Evolutionary conservation across 2,888 invertebrate genomes (phyloP).

Genomic region (Ganaspis brasiliensis): DNA sequence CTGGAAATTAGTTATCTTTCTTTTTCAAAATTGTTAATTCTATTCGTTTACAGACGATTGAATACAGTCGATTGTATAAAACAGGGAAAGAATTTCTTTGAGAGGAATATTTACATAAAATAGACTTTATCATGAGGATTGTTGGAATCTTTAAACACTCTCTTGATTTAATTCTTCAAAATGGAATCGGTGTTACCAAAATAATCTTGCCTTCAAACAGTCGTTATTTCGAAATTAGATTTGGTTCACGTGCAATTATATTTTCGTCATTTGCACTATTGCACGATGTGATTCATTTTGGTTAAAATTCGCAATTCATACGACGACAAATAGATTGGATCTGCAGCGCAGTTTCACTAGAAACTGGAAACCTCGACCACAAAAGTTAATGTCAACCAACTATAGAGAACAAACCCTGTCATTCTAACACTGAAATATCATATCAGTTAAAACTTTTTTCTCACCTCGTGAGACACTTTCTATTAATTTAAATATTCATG

Average conservation of each 20-base stretch:
- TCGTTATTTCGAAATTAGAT: conserved; percentile 31
- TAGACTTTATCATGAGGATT: not conserved
- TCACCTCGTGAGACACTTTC: not conserved
- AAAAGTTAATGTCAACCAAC: conserved; percentile 19
- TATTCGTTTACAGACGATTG: not conserved
- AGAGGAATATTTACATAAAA: conserved; percentile 13
- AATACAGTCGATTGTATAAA: not conserved
- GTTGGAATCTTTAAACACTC: conserved; percentile 11
- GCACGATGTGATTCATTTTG: conserved; percentile 10
- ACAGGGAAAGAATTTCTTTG: not conserved
- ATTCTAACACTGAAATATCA: not conserved
- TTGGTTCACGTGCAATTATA: conserved; percentile 35
- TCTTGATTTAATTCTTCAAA: conserved; percentile 12
- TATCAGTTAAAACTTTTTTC: conserved; percentile 10
- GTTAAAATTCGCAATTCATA: conserved; percentile 24
- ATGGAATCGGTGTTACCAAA: conserved; percentile 21
- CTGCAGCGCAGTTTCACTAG: conserved; percentile 14
- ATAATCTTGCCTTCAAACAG: conserved; percentile 20
- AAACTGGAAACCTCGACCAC: conserved; percentile 31
- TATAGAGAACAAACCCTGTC: not conserved
- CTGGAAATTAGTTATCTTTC: too few relatives aligned
- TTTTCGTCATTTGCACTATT: conserved; percentile 21
- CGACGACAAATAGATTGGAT: conserved; percentile 5
- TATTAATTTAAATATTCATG: not conserved
- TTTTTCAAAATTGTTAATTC: not conserved